phyloP scores from a whole-genome alignment of 2,797 vertebrate species.

The Echiichthys vipera region DNA sequence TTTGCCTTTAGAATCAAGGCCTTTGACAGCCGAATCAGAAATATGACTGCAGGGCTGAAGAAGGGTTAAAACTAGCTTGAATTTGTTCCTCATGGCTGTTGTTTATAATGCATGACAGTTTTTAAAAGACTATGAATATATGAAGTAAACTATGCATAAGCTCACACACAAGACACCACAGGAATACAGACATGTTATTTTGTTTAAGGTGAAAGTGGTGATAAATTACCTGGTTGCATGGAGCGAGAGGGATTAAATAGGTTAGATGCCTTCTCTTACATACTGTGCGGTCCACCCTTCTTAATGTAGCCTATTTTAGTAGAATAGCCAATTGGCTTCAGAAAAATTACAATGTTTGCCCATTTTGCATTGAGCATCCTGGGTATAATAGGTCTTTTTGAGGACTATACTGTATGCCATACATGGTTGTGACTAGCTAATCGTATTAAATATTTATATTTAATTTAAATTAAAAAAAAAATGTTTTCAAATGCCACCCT shows the following conservation, averaged over 20 bases:
- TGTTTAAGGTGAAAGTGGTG: slow-evolving; percentile 39
- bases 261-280: slow-evolving; percentile 33
- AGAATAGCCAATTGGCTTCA: slow-evolving; percentile 22
- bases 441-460: neutral
- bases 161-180: slow-evolving; percentile 37
- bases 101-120: slow-evolving; percentile 77
- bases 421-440: neutral
- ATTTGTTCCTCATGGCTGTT: slow-evolving; percentile 70
- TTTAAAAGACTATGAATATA: slow-evolving; percentile 38
- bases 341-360: slow-evolving; percentile 44
- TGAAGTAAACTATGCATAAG: slow-evolving; percentile 53
- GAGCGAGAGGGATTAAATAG: slow-evolving; percentile 35
- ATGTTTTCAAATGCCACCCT: slow-evolving; percentile 31
- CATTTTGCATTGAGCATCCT: slow-evolving; percentile 39
- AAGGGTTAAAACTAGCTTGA: slow-evolving; percentile 60
- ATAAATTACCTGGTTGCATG: slow-evolving; percentile 26
- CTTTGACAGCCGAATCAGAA: slow-evolving; percentile 92
- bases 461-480: neutral
- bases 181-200: slow-evolving; percentile 32
- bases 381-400: slow-evolving; percentile 17
- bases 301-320: slow-evolving; percentile 20
- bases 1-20: slow-evolving; percentile 90
- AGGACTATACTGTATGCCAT: slow-evolving; percentile 24
- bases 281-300: slow-evolving; percentile 33
- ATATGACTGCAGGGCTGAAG: slow-evolving; percentile 84